phyloP scores from a whole-genome alignment of 2,113 vertebrate species.

The Toxostoma redivivum region DNA sequence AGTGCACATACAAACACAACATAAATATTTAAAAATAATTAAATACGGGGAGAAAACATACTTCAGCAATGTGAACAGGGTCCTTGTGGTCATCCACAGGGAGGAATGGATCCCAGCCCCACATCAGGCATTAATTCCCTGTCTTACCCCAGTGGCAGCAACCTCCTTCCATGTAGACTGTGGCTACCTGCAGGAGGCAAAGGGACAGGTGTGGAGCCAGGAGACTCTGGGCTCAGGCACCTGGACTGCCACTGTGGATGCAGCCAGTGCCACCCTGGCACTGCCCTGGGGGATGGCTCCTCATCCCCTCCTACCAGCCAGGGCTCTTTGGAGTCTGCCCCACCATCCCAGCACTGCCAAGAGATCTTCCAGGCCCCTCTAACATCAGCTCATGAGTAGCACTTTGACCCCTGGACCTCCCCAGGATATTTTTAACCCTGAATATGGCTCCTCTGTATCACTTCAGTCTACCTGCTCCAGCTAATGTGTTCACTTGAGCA shows the following conservation, averaged over 20 bases:
- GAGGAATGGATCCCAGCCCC: neutral
- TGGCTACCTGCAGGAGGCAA: neutral
- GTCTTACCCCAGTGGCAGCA: neutral
- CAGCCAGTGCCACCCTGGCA: neutral
- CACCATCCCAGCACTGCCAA: neutral
- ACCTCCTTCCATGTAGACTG: neutral
- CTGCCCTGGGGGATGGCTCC: neutral
- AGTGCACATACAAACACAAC: neutral
- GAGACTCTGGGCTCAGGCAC: neutral
- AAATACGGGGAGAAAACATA: fast-evolving
- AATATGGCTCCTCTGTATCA: fast-evolving
- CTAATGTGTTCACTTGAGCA: neutral
- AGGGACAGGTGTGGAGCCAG: neutral
- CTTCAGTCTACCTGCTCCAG: neutral
- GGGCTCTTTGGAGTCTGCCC: neutral
- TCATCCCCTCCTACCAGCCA: neutral
- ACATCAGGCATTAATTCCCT: neutral
- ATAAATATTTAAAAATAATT: neutral
- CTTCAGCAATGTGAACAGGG: neutral
- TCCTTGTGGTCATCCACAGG: neutral
- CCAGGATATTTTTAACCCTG: neutral
- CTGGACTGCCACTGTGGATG: neutral
- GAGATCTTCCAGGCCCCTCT: neutral
- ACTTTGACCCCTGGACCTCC: neutral
- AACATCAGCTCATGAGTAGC: neutral